Conservation (phyloP, 2,888 invertebrate genomes). For the Drosophila trichaetosa region DNA sequence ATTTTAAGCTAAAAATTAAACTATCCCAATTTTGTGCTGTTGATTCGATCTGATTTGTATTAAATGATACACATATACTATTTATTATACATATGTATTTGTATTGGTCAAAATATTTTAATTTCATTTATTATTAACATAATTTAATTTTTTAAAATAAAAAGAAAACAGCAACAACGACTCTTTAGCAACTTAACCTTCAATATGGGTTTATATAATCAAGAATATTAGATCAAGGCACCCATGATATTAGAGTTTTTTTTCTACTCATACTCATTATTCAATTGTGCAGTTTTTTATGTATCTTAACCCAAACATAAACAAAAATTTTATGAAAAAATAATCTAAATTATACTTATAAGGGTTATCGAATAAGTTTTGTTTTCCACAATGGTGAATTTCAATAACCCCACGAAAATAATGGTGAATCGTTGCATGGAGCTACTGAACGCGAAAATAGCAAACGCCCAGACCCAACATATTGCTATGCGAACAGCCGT, state of each 20-base stretch:
- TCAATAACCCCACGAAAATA: slow-evolving; percentile 41
- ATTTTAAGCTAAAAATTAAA: too few species aligned
- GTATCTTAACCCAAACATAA: slow-evolving; percentile 1
- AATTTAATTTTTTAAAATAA: background rate
- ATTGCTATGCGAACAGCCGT: slow-evolving; percentile 30
- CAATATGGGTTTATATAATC: background rate
- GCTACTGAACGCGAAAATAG: slow-evolving; percentile 47
- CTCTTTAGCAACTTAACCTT: background rate
- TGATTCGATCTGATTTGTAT: too few species aligned
- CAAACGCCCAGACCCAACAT: slow-evolving; percentile 46
- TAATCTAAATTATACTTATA: slow-evolving; percentile 21
- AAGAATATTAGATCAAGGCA: background rate
- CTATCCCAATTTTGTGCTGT: too few species aligned
- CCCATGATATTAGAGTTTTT: background rate
- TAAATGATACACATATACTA: too few species aligned
- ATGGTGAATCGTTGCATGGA: slow-evolving; percentile 54
- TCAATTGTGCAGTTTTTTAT: background rate
- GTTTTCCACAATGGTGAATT: slow-evolving; percentile 45
- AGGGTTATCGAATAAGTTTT: background rate
- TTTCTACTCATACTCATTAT: background rate
- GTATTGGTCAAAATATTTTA: background rate
- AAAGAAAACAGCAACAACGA: background rate
- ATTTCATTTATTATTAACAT: background rate
- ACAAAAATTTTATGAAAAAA: background rate
- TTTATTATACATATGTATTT: background rate